Percentiles rank a stretch among this genome's conserved stretches.
Conservation (phyloP, 2,113 vertebrate species). For the Malurus melanocephalus region DNA sequence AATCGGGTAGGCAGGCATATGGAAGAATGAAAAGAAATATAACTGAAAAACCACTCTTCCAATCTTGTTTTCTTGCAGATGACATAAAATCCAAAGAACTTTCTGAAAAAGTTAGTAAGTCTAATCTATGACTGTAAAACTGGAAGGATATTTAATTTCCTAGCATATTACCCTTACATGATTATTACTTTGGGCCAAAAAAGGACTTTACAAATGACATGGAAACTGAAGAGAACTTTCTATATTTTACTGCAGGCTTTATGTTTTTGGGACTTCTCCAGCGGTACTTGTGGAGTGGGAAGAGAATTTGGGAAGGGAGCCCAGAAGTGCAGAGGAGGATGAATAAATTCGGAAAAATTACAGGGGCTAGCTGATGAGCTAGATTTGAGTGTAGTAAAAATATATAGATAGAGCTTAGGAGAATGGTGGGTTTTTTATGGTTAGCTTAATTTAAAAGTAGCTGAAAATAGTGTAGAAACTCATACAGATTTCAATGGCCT, state of each 20-base stretch:
- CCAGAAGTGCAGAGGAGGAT: slow-evolving; percentile 37
- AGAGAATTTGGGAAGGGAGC: slow-evolving; percentile 23
- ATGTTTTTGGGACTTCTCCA: slow-evolving; percentile 31
- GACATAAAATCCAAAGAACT: not conserved
- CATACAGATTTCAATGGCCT: not conserved
- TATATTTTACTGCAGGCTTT: slow-evolving; percentile 23
- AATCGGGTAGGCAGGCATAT: not conserved
- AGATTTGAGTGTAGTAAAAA: slow-evolving; percentile 24
- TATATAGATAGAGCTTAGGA: not conserved
- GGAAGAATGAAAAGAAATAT: not conserved
- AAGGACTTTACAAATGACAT: not conserved
- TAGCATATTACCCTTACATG: not conserved
- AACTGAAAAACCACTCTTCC: not conserved
- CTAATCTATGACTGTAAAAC: not conserved
- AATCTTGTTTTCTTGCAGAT: not conserved
- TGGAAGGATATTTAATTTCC: not conserved
- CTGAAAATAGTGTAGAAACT: not conserved
- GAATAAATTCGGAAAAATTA: slow-evolving; percentile 27
- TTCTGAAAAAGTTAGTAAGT: not conserved
- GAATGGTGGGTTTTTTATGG: not conserved
- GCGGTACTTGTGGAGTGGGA: slow-evolving; percentile 2
- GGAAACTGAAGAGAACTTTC: slow-evolving; percentile 4
- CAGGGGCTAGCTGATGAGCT: slow-evolving; percentile 4
- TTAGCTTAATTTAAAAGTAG: slow-evolving; percentile 30
- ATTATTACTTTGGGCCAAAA: slow-evolving; percentile 8